Percentiles rank a stretch among this genome's conserved stretches.
These are phyloP conservation scores for Theristicus caerulescens DNA, from an alignment of 2,113 vertebrate species.

Conservation along the genomic window DNA sequence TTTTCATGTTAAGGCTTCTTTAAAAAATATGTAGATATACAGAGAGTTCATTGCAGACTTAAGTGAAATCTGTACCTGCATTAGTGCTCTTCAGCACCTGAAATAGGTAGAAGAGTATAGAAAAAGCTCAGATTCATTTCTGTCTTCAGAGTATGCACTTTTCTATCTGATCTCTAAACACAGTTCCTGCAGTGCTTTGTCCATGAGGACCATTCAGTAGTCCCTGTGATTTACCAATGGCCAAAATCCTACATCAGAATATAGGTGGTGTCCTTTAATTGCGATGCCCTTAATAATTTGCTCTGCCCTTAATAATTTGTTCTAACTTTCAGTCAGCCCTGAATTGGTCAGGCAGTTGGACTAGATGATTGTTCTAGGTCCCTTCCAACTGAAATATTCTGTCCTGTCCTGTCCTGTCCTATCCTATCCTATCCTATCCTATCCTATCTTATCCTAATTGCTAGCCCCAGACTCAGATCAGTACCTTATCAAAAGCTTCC, in stretches of 20 bases:
- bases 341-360: neutral
- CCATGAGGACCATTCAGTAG: neutral
- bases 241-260: neutral
- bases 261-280: neutral
- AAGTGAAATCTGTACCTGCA: neutral
- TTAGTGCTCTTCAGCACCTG: neutral
- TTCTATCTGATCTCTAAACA: neutral
- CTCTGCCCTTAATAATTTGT: neutral
- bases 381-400: neutral
- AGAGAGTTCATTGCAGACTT: neutral
- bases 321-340: neutral
- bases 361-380: rapidly evolving
- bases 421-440: neutral
- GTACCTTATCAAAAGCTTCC: neutral
- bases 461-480: neutral
- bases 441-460: neutral
- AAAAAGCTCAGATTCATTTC: neutral
- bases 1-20: neutral
- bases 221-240: neutral
- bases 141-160: neutral
- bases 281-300: neutral
- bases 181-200: neutral
- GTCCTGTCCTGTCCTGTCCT: neutral
- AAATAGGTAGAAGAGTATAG: neutral
- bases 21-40: neutral